These are phyloP conservation scores for Pseudois nayaur DNA, from an alignment of 2,113 vertebrate species.

Conservation along the genomic window DNA sequence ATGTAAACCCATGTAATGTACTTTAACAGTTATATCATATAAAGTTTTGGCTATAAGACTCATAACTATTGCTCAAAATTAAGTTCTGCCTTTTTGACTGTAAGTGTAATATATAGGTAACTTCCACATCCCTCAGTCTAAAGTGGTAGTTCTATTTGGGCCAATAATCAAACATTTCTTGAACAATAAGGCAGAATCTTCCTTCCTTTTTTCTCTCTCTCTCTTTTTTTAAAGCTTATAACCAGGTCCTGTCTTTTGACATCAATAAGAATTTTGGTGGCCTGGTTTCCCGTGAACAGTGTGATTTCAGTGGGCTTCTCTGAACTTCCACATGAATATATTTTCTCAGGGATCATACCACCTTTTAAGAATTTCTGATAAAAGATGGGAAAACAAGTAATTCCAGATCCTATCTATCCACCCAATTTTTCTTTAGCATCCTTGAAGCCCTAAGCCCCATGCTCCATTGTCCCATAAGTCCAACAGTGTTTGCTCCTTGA, in stretches of 20 bases:
- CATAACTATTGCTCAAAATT: neutral
- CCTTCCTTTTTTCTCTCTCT: fast-evolving
- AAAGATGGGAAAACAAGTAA: neutral
- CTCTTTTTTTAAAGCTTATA: no score
- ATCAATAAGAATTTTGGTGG: neutral
- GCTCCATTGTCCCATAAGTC: neutral
- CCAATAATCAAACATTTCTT: neutral
- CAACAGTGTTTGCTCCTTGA: neutral
- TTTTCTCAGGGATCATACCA: neutral
- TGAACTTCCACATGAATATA: neutral
- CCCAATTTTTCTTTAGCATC: neutral
- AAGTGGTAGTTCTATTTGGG: neutral
- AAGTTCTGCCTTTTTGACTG: neutral
- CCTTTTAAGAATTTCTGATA: neutral
- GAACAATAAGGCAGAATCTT: neutral
- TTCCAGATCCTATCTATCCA: neutral
- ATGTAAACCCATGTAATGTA: neutral
- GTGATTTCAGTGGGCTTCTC: neutral
- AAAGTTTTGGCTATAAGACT: neutral
- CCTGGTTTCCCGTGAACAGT: fast-evolving
- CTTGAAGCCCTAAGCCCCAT: neutral
- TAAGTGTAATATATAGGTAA: neutral
- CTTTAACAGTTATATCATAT: neutral
- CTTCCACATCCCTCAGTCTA: neutral
- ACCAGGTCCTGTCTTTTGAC: neutral